A percentile compares a stretch with the other conserved stretches of the same genome.
Conservation (phyloP, 2,113 vertebrate species). For the Neotragus moschatus region DNA sequence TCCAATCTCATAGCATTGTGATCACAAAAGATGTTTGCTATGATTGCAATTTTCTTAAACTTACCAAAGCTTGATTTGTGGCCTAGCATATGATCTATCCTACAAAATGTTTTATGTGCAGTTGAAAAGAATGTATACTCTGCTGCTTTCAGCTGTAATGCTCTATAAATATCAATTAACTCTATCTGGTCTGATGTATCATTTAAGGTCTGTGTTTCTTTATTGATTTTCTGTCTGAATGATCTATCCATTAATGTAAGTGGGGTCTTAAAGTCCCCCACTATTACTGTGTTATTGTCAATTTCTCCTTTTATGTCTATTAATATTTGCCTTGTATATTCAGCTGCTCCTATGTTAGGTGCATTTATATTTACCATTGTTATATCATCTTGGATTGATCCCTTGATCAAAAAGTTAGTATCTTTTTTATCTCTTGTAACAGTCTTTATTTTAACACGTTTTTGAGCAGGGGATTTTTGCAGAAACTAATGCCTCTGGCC, state of each 20-base stretch:
- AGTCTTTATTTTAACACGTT: background rate
- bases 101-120: background rate
- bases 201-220: background rate
- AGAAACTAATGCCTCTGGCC: background rate
- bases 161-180: background rate
- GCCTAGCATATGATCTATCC: background rate
- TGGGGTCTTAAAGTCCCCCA: background rate
- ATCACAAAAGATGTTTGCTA: background rate
- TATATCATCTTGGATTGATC: background rate
- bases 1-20: background rate
- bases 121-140: background rate
- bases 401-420: background rate
- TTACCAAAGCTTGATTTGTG: background rate
- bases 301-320: background rate
- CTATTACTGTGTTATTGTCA: background rate
- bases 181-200: background rate
- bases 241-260: background rate
- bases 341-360: background rate
- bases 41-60: background rate
- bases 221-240: background rate
- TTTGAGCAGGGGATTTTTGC: background rate
- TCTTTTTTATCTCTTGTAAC: background rate
- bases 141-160: background rate
- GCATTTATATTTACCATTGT: background rate
- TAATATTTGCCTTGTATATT: background rate